Evolutionary conservation across 2,888 invertebrate species (phyloP).

Genomic region (Pseudococcus jackbeardsleyi): DNA sequence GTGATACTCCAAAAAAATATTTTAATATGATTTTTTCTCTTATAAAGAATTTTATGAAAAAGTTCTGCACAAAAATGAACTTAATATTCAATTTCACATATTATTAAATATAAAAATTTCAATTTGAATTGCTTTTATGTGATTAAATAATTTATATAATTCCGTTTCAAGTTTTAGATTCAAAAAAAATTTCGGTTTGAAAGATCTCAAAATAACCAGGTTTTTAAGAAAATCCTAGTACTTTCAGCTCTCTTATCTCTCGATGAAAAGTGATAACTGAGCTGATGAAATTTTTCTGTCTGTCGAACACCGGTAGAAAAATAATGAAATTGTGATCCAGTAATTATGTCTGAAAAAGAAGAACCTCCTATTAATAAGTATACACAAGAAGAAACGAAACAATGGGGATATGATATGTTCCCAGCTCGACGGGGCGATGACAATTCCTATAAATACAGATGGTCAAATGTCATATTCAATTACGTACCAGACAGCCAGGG

Average conservation of each 20-base stretch:
- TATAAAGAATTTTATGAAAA: no score
- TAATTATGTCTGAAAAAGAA: background rate
- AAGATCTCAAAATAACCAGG: background rate
- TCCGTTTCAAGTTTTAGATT: no score
- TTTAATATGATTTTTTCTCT: background rate
- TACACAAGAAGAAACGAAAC: background rate
- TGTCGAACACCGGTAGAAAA: background rate
- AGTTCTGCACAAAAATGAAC: no score
- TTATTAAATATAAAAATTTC: no score
- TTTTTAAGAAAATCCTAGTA: background rate
- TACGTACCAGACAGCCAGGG: slow-evolving; percentile 79
- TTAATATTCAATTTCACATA: no score
- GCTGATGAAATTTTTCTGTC: background rate
- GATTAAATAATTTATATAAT: no score
- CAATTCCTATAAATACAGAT: slow-evolving; percentile 74
- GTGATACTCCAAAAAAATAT: background rate
- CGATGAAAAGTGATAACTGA: background rate
- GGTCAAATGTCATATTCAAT: slow-evolving; percentile 75
- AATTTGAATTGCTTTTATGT: no score
- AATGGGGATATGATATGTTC: slow-evolving; percentile 85
- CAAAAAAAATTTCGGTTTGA: no score
- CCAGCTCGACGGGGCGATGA: slow-evolving; percentile 77
- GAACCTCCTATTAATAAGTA: background rate
- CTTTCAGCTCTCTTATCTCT: background rate
- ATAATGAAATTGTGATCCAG: background rate